These are phyloP conservation scores for Urocynchramus pylzowi DNA, from an alignment of 2,113 vertebrate species.

Conservation along the genomic window DNA sequence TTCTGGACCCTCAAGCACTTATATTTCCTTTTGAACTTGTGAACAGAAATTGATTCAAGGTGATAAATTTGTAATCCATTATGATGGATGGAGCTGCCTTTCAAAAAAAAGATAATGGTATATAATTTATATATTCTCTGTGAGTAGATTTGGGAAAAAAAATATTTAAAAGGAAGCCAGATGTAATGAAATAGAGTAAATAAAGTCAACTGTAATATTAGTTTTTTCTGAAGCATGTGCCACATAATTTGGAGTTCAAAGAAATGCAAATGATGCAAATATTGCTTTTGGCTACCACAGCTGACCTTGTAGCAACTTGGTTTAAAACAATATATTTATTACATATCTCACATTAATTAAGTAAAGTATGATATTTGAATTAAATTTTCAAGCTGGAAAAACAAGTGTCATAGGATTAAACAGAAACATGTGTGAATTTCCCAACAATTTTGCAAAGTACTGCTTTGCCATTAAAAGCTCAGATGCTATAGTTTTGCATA, in stretches of 20 bases:
- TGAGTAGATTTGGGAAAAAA: conserved; percentile 62
- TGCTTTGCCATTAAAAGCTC: not conserved
- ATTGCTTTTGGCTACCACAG: not conserved
- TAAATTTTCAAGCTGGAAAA: conserved; percentile 70
- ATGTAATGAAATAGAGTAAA: conserved; percentile 55
- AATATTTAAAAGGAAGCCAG: conserved; percentile 53
- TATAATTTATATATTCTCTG: conserved; percentile 71
- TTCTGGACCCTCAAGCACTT: conserved; percentile 86
- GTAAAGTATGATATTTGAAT: conserved; percentile 70
- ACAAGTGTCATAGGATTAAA: conserved; percentile 69
- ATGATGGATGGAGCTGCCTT: conserved; percentile 86
- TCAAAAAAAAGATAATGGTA: conserved; percentile 77
- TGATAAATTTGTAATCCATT: conserved; percentile 93
- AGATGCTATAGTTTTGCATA: not conserved
- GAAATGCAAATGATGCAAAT: conserved; percentile 40
- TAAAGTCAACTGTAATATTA: conserved; percentile 68
- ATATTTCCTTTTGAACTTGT: conserved; percentile 88
- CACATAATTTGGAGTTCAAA: conserved; percentile 47
- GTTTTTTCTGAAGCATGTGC: conserved; percentile 67
- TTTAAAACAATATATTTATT: conserved; percentile 73
- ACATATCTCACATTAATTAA: conserved; percentile 73
- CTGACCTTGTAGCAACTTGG: conserved; percentile 59
- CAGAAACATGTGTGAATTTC: conserved; percentile 79
- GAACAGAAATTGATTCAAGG: conserved; percentile 98
- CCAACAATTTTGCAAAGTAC: conserved; percentile 38